Evolutionary conservation across 2,113 vertebrate species (phyloP), one percentile per base, ranked within the genome.

Genomic region (Setophaga petechia): DNA sequence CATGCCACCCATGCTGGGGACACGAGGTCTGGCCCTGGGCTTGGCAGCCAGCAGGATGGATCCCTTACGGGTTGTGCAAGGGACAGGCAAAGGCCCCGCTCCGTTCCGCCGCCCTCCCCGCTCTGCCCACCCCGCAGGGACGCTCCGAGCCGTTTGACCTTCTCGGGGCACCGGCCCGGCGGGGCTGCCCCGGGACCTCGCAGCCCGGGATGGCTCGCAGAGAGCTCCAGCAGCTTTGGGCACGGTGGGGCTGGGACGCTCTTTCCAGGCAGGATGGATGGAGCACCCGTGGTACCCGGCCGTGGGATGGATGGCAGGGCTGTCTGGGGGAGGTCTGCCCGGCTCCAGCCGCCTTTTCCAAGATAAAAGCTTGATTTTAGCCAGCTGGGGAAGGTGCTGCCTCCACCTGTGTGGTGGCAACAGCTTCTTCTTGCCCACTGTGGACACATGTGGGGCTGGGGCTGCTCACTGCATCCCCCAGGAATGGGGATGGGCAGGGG

Each of bases 31-130:
- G 65, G 67, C 51, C 33, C 39, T 78, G 1, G 8, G 44, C 65
- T 78, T 95, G 94, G 95, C 95, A 61, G 59, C 35, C 59, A 28
- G 88, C 15, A 1, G 57, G 78, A 93, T 87, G 87, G 94, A 91
- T 96, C 80, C 62, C 54, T 94, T 89, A 92, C 71, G 37, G 52
- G 12, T 69, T 84, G 75, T 84, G 87, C 74, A 76, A 90, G 69
- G 73, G 74, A 43, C 54, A 27, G 67, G 59, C 41, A 2, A 75
- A 89, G 73, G 88, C 85, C 74, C 16, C 5, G 2, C 35, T 69
- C 24, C 20, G 15, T 66, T 33, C 55, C 5, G 0, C 58, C 57
- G 41, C 47, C 91, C 75, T 1, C 4, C 55, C 89, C 80, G 30
- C 43, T 84, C 61, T 2, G 5, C 55, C 89, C 83, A 47, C 67